phyloP scores from a whole-genome alignment of 2,888 invertebrate species.

The Dioctria linearis region DNA sequence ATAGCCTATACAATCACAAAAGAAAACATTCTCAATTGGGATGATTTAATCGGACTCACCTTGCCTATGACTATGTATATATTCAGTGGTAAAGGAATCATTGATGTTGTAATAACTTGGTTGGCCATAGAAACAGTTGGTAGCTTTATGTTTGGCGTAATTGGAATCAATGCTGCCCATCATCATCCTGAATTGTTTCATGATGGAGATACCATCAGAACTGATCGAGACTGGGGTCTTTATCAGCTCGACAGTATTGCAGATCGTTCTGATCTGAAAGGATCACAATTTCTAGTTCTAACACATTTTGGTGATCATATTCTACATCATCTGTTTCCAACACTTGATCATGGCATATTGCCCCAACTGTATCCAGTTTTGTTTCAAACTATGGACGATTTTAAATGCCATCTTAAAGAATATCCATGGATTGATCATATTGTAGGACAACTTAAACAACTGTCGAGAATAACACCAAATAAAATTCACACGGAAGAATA shows the following conservation, averaged over 20 bases:
- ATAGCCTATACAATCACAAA: slow-evolving; percentile 64
- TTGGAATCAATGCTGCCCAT: slow-evolving; percentile 83
- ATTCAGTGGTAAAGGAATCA: slow-evolving; percentile 64
- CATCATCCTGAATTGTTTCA: slow-evolving; percentile 86
- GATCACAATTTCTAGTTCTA: slow-evolving; percentile 78
- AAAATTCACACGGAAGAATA: slow-evolving; percentile 64
- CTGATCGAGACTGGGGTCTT: slow-evolving; percentile 82
- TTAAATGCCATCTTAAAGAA: slow-evolving; percentile 67
- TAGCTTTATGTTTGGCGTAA: slow-evolving; percentile 76
- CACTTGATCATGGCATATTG: slow-evolving; percentile 83
- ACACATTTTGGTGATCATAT: slow-evolving; percentile 85
- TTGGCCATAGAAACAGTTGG: slow-evolving; percentile 73
- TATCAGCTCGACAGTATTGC: slow-evolving; percentile 82
- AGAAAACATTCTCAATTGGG: slow-evolving; percentile 67
- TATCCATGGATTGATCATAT: slow-evolving; percentile 76
- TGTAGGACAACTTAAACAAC: slow-evolving; percentile 78
- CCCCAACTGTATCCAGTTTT: slow-evolving; percentile 76
- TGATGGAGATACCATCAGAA: slow-evolving; percentile 78
- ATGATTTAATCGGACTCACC: slow-evolving; percentile 70
- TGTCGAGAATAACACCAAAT: slow-evolving; percentile 72
- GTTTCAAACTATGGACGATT: slow-evolving; percentile 68
- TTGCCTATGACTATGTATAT: slow-evolving; percentile 71
- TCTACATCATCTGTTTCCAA: slow-evolving; percentile 86
- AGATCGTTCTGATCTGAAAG: slow-evolving; percentile 79
- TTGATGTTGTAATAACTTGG: slow-evolving; percentile 71